Evolutionary conservation across 2,888 invertebrate species (phyloP).

Genomic region (Polydrusus cervinus): DNA sequence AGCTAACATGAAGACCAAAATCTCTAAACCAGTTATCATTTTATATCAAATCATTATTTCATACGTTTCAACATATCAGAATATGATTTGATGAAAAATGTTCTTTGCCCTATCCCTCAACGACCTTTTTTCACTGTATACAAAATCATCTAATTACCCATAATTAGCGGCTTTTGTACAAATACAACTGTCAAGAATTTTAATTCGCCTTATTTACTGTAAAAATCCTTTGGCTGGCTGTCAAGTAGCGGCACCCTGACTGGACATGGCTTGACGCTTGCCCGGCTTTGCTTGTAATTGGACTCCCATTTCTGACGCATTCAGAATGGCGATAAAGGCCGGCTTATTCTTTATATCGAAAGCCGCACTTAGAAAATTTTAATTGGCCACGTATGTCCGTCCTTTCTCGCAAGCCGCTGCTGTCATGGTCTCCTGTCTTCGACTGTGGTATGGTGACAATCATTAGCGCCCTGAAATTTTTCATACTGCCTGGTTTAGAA

Average conservation of each 20-base stretch:
- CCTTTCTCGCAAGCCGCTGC: slow-evolving; percentile 63
- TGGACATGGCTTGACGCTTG: slow-evolving; percentile 70
- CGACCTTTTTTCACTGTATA: neutral
- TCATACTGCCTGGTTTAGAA: neutral
- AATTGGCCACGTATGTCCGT: slow-evolving; percentile 69
- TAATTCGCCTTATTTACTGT: slow-evolving; percentile 70
- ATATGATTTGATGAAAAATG: too few species aligned
- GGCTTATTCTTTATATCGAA: slow-evolving; percentile 68
- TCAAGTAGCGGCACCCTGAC: slow-evolving; percentile 68
- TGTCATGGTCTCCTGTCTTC: slow-evolving; percentile 35
- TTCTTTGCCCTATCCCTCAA: too few species aligned
- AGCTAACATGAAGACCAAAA: too few species aligned
- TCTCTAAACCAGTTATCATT: too few species aligned
- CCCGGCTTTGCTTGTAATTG: slow-evolving; percentile 70
- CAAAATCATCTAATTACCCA: slow-evolving; percentile 35
- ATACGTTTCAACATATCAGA: too few species aligned
- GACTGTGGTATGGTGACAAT: slow-evolving; percentile 45
- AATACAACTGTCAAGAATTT: slow-evolving; percentile 68
- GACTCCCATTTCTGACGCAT: slow-evolving; percentile 72
- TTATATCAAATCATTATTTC: too few species aligned
- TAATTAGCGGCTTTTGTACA: slow-evolving; percentile 33
- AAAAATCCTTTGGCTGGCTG: slow-evolving; percentile 65
- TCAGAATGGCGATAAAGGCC: slow-evolving; percentile 71
- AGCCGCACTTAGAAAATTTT: slow-evolving; percentile 71
- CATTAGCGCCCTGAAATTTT: slow-evolving; percentile 42